Evolutionary conservation across 2,888 invertebrate species (phyloP).

Genomic region (Pharmacophagus antenor): DNA sequence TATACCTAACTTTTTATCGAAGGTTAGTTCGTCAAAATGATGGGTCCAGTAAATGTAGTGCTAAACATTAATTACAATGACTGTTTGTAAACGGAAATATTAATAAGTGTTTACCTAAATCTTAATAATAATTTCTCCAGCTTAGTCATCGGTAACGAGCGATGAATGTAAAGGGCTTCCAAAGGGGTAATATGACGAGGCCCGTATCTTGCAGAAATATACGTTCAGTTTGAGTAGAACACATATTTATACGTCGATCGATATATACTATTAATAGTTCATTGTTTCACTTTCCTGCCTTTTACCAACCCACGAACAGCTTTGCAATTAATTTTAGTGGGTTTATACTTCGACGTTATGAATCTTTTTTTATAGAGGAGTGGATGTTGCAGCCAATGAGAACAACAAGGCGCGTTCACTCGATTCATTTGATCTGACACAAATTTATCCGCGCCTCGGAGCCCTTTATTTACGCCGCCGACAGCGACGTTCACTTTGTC

Average conservation of each 20-base stretch:
- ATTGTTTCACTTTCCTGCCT: slow-evolving; percentile 31
- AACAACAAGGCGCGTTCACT: slow-evolving; percentile 69
- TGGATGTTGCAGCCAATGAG: slow-evolving; percentile 56
- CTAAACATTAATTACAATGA: not conserved
- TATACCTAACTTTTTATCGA: too few relatives aligned
- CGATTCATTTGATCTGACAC: slow-evolving; percentile 80
- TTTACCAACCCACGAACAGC: slow-evolving; percentile 25
- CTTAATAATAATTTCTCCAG: slow-evolving; percentile 1
- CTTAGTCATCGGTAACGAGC: slow-evolving; percentile 10
- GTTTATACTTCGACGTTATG: slow-evolving; percentile 21
- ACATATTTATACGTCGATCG: slow-evolving; percentile 29
- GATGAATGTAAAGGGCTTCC: slow-evolving; percentile 23
- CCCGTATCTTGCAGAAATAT: slow-evolving; percentile 8
- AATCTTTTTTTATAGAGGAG: slow-evolving; percentile 21
- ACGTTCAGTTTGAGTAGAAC: slow-evolving; percentile 1
- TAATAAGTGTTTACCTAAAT: slow-evolving; percentile 7
- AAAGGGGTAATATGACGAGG: slow-evolving; percentile 13
- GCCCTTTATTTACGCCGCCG: slow-evolving; percentile 75
- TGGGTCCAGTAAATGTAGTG: too few relatives aligned
- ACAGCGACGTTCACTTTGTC: slow-evolving; percentile 72
- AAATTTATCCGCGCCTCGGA: slow-evolving; percentile 73
- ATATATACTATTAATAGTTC: slow-evolving; percentile 35
- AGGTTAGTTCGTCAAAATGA: too few relatives aligned
- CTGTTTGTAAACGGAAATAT: slow-evolving; percentile 1
- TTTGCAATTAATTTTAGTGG: slow-evolving; percentile 26